phyloP scores from a whole-genome alignment of 2,113 vertebrate genomes.

The Notarius lentiginosus region DNA sequence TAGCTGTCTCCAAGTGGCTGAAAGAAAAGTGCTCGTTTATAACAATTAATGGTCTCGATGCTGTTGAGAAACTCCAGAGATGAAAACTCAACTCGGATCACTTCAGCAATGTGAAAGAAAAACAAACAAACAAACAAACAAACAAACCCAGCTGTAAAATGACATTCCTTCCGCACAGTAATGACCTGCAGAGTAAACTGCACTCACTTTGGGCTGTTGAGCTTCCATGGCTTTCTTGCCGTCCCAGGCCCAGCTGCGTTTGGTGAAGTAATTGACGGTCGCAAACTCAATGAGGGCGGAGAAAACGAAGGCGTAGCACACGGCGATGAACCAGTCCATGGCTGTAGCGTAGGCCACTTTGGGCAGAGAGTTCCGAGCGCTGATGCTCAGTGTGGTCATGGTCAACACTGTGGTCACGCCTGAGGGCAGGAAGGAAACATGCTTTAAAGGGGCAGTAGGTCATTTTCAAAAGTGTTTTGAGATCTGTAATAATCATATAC shows the following conservation, averaged over 20 bases:
- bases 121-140: neutral
- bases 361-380: constrained; percentile 92
- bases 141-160: too few relatives aligned
- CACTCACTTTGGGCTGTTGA: constrained; percentile 87
- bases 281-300: constrained; percentile 97
- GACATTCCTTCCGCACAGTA: too few relatives aligned
- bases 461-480: neutral
- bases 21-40: neutral
- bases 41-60: neutral
- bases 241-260: constrained; percentile 98
- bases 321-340: constrained; percentile 99
- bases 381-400: constrained; percentile 98
- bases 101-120: neutral
- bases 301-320: constrained; percentile 97
- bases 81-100: neutral
- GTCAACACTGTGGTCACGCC: constrained; percentile 97
- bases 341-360: constrained; percentile 97
- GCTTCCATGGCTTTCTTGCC: constrained; percentile 96
- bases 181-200: neutral
- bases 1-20: neutral
- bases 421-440: constrained; percentile 59
- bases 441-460: neutral
- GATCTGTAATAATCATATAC: neutral
- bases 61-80: neutral
- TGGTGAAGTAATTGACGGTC: constrained; percentile 98